Evolutionary conservation across 2,797 vertebrate species (phyloP).

Genomic region (Oceanodroma leucorhoa): DNA sequence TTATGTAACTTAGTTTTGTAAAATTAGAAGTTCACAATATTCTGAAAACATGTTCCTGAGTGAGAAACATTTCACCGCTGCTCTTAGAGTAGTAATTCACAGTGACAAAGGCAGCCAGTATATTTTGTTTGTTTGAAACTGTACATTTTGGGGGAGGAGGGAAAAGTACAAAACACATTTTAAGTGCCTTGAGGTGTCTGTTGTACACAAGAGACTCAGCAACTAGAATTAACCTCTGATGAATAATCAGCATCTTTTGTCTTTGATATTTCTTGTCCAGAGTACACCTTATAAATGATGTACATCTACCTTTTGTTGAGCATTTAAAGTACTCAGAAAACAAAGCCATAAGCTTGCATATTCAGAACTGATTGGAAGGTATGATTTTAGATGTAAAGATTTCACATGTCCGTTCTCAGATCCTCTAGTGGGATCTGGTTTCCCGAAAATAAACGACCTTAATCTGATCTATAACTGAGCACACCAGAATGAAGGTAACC

Average conservation of each 20-base stretch:
- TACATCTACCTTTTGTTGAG: background rate
- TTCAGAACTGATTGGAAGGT: background rate
- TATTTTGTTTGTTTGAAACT: constrained; percentile 48
- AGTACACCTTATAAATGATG: background rate
- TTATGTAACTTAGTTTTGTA: constrained; percentile 23
- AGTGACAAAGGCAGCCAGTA: constrained; percentile 52
- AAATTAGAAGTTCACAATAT: constrained; percentile 52
- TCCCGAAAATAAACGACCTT: background rate
- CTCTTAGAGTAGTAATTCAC: constrained; percentile 51
- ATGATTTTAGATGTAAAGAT: background rate
- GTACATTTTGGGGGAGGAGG: constrained; percentile 9
- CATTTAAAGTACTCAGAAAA: background rate
- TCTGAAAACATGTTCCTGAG: constrained; percentile 55
- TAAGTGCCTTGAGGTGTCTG: constrained; percentile 44
- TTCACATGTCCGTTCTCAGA: background rate
- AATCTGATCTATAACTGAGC: background rate
- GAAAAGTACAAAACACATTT: constrained; percentile 31
- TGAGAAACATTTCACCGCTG: constrained; percentile 52
- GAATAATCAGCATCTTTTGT: background rate
- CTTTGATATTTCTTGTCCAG: background rate
- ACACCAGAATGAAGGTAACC: background rate
- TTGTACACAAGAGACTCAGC: constrained; percentile 1
- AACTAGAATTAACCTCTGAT: background rate
- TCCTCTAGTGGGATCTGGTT: background rate
- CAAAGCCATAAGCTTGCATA: background rate